phyloP scores from a whole-genome alignment of 1,140 invertebrate genomes.

The Zaprionus lachaisei region DNA sequence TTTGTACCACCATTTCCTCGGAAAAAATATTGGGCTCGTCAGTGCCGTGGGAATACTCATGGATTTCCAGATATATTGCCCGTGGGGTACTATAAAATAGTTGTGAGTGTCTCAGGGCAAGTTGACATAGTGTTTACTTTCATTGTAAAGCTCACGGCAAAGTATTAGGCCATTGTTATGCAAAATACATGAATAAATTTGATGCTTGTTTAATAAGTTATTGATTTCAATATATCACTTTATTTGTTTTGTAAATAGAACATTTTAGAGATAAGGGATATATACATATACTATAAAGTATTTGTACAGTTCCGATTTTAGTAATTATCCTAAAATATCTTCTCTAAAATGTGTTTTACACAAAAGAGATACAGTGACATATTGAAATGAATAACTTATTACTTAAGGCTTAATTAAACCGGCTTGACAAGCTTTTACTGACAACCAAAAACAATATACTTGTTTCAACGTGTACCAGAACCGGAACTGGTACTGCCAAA shows the following conservation, averaged over 20 bases:
- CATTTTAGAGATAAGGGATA: no score
- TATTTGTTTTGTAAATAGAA: no score
- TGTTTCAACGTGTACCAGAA: not conserved
- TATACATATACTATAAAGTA: no score
- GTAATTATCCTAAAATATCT: no score
- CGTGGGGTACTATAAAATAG: not conserved
- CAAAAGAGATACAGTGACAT: not conserved
- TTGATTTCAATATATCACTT: not conserved
- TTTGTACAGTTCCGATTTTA: no score
- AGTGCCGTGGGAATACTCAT: not conserved
- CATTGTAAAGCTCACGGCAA: not conserved
- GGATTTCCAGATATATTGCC: not conserved
- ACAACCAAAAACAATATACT: not conserved
- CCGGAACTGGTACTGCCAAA: not conserved
- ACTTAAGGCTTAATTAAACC: not conserved
- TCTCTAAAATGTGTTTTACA: not conserved
- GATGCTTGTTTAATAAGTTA: not conserved
- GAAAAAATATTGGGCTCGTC: not conserved
- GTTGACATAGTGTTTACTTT: not conserved
- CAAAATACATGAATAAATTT: not conserved
- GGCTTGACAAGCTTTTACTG: not conserved
- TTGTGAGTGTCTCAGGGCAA: not conserved
- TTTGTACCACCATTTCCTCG: not conserved
- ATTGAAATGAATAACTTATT: not conserved
- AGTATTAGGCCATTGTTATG: not conserved